These are phyloP conservation scores for Poliocrania exsul DNA, from an alignment of 2,797 vertebrate species.

Conservation along the genomic window DNA sequence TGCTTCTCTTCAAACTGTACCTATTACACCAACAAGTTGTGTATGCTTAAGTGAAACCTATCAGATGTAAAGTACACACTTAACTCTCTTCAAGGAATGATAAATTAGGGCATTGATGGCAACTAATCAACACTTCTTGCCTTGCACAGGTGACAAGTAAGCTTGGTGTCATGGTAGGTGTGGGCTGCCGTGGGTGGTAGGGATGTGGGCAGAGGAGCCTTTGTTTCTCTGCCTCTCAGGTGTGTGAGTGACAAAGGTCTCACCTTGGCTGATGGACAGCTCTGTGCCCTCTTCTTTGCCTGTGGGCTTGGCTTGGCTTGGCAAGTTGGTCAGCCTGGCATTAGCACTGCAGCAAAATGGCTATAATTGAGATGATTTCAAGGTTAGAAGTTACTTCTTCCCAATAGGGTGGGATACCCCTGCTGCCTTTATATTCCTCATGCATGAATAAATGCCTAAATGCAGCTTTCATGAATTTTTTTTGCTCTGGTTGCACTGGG, in stretches of 20 bases:
- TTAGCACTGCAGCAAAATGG: not conserved
- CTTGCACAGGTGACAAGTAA: not conserved
- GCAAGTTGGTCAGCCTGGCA: not conserved
- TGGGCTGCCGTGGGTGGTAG: not conserved
- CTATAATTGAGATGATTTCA: not conserved
- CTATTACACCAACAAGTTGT: not conserved
- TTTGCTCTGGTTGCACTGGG: not conserved
- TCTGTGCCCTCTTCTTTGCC: not conserved
- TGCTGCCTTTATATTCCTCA: not conserved
- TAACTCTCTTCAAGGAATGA: not conserved
- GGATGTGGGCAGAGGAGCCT: not conserved
- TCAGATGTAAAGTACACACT: not conserved
- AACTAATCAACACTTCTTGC: not conserved
- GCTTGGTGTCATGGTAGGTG: rapidly evolving
- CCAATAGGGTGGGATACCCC: not conserved
- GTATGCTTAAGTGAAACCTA: not conserved
- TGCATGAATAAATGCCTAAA: not conserved
- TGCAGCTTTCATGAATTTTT: not conserved
- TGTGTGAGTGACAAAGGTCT: not conserved
- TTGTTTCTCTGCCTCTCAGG: not conserved
- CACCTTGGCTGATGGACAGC: rapidly evolving
- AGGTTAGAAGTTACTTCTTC: not conserved
- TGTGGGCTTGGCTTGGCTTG: not conserved
- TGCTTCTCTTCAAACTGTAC: not conserved
- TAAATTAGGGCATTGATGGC: not conserved